A percentile compares a stretch with the other conserved stretches of the same genome.
Evolutionary conservation across 2,113 vertebrate genomes (phyloP).

Genomic region (Illadopsis cleaveri): DNA sequence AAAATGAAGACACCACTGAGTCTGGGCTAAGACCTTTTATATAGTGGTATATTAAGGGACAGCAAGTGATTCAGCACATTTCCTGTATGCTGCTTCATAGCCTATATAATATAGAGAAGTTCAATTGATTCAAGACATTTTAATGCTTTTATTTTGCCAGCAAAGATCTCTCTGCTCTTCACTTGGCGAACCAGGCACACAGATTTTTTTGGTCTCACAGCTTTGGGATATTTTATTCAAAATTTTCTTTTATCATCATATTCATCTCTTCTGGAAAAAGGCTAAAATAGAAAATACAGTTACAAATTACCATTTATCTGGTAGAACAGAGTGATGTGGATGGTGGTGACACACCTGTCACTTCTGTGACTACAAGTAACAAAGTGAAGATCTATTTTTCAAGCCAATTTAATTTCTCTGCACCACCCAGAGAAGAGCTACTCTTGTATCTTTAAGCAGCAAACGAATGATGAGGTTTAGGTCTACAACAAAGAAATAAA

Average conservation of each 20-base stretch:
- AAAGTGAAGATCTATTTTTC: neutral
- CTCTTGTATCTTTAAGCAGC: neutral
- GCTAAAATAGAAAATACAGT: neutral
- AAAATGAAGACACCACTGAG: conserved; percentile 44
- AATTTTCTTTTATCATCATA: neutral
- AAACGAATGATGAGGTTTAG: neutral
- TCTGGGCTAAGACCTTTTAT: conserved; percentile 29
- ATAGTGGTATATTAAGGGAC: neutral
- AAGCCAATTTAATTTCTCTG: neutral
- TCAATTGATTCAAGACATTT: neutral
- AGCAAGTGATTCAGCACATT: conserved; percentile 44
- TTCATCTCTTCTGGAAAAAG: neutral
- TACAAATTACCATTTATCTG: neutral
- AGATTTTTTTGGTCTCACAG: neutral
- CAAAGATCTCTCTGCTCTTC: neutral
- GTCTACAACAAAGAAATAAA: neutral
- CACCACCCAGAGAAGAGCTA: neutral
- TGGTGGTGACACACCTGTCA: neutral
- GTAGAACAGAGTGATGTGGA: neutral
- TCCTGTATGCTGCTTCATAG: conserved; percentile 3
- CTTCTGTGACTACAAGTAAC: neutral
- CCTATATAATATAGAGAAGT: neutral
- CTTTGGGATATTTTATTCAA: neutral
- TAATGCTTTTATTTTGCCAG: neutral
- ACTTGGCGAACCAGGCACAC: neutral